A percentile compares a stretch with the other conserved stretches of the same genome.
Evolutionary conservation across 1,140 invertebrate genomes (phyloP).

Genomic region (Platorchestia sp.): DNA sequence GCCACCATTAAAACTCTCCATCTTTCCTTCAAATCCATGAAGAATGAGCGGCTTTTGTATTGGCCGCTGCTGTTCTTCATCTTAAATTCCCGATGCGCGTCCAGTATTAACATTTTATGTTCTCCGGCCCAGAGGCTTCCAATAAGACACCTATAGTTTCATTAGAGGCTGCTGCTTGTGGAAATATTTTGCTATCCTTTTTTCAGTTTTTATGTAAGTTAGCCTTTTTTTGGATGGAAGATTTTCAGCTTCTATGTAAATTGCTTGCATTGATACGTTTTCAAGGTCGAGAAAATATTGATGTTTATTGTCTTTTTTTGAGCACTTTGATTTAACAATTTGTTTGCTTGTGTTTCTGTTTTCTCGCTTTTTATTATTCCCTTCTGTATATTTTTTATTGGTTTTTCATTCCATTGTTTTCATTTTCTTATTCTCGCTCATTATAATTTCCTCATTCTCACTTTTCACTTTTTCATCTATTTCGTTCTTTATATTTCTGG

Average conservation of each 20-base stretch:
- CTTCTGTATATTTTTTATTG: no score
- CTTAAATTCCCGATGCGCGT: neutral
- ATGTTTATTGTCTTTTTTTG: no score
- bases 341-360: no score
- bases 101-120: neutral
- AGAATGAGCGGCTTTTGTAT: neutral
- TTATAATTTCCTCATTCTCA: no score
- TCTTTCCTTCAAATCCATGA: neutral
- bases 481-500: no score
- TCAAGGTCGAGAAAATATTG: neutral
- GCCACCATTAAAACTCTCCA: neutral
- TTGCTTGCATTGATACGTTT: neutral
- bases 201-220: neutral
- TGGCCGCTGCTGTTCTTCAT: neutral
- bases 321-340: no score
- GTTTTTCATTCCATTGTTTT: no score
- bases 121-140: neutral
- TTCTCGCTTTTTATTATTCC: no score
- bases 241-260: neutral
- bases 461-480: no score
- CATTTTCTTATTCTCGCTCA: no score
- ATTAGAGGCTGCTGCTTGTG: neutral
- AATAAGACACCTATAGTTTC: neutral
- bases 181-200: neutral
- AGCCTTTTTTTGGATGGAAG: neutral